A percentile compares a stretch with the other conserved stretches of the same genome.
Conservation (phyloP, 2,888 invertebrate genomes). For the Eupsilia transversa region DNA sequence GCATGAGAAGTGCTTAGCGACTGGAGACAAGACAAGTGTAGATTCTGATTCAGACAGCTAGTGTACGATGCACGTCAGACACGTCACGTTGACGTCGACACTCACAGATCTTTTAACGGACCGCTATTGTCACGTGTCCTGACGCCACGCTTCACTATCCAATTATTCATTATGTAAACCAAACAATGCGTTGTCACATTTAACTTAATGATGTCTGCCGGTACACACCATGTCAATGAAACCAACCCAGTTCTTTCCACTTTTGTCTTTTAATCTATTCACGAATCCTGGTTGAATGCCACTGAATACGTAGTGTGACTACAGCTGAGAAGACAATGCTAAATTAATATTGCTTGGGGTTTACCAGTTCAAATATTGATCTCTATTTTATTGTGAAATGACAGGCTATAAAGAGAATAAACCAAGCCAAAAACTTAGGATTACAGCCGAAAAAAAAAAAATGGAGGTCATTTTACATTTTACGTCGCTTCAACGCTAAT, state of each 20-base stretch:
- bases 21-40: conserved; percentile 55
- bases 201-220: conserved; percentile 76
- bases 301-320: conserved; percentile 56
- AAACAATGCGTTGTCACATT: conserved; percentile 78
- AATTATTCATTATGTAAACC: conserved; percentile 84
- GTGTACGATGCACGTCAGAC: conserved; percentile 56
- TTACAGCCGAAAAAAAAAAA: conserved; percentile 13
- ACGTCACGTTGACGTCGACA: conserved; percentile 51
- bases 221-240: conserved; percentile 66
- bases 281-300: conserved; percentile 56
- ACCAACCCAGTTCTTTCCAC: conserved; percentile 69
- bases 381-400: conserved; percentile 46
- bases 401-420: conserved; percentile 36
- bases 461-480: conserved; percentile 14
- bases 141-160: conserved; percentile 76
- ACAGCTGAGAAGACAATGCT: conserved; percentile 49
- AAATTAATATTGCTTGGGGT: conserved; percentile 63
- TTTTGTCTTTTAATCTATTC: conserved; percentile 67
- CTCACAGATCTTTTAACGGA: conserved; percentile 78
- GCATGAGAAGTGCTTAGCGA: conserved; percentile 54
- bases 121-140: conserved; percentile 72
- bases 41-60: conserved; percentile 63
- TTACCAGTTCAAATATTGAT: conserved; percentile 66
- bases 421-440: conserved; percentile 17
- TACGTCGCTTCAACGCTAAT: conserved; percentile 12